These are phyloP conservation scores for Amphipoea oculea DNA, from an alignment of 2,888 invertebrate genomes.

Conservation along the genomic window DNA sequence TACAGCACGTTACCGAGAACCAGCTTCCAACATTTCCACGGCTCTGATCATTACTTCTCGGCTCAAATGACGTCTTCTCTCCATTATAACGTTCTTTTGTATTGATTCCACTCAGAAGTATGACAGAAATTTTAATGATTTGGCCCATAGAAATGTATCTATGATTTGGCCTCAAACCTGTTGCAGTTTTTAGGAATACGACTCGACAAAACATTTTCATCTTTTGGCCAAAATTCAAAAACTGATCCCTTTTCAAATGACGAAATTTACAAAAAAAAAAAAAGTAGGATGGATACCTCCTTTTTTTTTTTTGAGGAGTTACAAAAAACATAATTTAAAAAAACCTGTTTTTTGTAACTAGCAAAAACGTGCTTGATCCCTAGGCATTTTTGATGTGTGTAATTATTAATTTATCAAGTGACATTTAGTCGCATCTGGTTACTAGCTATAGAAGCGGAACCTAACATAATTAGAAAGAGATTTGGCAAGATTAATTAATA, in stretches of 20 bases:
- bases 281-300: too few relatives aligned
- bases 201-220: too few relatives aligned
- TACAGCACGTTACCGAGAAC: background rate
- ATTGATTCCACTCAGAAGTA: background rate
- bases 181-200: too few relatives aligned
- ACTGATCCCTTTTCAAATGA: too few relatives aligned
- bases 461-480: background rate
- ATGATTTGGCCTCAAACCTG: background rate
- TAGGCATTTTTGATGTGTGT: too few relatives aligned
- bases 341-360: background rate
- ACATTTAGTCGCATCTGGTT: background rate
- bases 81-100: background rate
- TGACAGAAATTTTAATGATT: background rate
- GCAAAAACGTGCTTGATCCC: background rate
- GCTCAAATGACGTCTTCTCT: background rate
- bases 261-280: background rate
- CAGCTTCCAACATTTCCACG: background rate
- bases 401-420: background rate
- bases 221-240: too few relatives aligned
- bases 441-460: background rate
- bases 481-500: slow-evolving; percentile 2
- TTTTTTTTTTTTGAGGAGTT: too few relatives aligned
- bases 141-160: too few relatives aligned
- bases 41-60: background rate
- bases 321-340: background rate